Percentiles rank a stretch among this genome's conserved stretches.
Evolutionary conservation across 2,888 invertebrate genomes (phyloP).

Genomic region (Harmothoe impar): DNA sequence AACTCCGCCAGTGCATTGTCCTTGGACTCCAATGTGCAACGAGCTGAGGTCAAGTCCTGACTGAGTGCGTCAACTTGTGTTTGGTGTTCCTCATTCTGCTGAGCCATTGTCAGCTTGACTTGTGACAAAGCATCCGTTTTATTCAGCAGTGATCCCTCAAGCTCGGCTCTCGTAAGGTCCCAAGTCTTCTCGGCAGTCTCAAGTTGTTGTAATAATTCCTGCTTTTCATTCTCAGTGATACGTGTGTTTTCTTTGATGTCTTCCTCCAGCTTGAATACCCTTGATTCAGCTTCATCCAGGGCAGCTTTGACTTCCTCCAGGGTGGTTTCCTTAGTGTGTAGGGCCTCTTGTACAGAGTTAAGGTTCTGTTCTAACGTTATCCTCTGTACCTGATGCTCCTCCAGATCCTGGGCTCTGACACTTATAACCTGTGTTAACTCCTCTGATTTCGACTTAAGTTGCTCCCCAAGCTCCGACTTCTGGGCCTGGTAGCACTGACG

Average conservation of each 20-base stretch:
- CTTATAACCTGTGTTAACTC: background rate
- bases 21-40: background rate
- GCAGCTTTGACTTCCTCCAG: background rate
- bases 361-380: background rate
- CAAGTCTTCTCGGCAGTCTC: background rate
- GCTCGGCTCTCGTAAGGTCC: background rate
- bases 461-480: constrained; percentile 9
- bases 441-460: background rate
- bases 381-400: background rate
- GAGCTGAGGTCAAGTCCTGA: background rate
- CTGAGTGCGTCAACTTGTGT: background rate
- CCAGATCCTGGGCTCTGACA: background rate
- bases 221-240: background rate
- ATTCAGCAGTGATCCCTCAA: background rate
- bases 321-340: background rate
- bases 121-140: background rate
- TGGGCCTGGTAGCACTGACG: background rate
- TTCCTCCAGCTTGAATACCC: background rate
- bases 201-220: background rate
- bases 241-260: background rate
- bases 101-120: background rate
- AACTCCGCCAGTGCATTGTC: background rate
- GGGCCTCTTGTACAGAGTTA: background rate
- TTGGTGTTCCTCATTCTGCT: background rate
- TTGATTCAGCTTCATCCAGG: constrained; percentile 13